phyloP scores from a whole-genome alignment of 2,888 invertebrate species.

The Seira sanloemensis region DNA sequence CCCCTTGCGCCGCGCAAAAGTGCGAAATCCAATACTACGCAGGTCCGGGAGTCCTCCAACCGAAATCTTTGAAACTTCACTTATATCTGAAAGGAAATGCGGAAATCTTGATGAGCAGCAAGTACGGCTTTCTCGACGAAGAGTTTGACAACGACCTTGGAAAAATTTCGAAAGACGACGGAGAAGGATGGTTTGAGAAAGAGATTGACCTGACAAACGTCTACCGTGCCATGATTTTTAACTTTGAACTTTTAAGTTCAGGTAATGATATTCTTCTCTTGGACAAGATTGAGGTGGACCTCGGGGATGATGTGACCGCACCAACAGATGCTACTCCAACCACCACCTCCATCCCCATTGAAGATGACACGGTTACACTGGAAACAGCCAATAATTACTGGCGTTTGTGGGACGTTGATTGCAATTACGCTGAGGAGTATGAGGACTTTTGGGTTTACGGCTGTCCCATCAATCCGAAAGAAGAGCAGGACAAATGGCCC shows the following conservation, averaged over 20 bases:
- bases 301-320: slow-evolving; percentile 8
- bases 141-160: not conserved
- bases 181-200: slow-evolving; percentile 2
- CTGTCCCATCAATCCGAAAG: not conserved
- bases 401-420: slow-evolving; percentile 11
- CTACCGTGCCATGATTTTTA: not conserved
- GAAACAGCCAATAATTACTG: slow-evolving; percentile 24
- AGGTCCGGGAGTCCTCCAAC: not conserved
- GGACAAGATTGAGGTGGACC: slow-evolving; percentile 16
- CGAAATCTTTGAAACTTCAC: slow-evolving; percentile 10
- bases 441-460: slow-evolving; percentile 32
- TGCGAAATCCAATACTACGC: slow-evolving; percentile 28
- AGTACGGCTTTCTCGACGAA: slow-evolving; percentile 14
- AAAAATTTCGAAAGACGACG: not conserved
- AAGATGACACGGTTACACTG: not conserved
- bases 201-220: slow-evolving; percentile 11
- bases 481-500: too few relatives aligned
- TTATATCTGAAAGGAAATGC: slow-evolving; percentile 12
- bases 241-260: slow-evolving; percentile 4
- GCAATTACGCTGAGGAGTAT: slow-evolving; percentile 17
- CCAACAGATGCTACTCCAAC: slow-evolving; percentile 24
- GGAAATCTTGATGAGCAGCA: slow-evolving; percentile 6
- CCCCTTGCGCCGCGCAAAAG: not conserved
- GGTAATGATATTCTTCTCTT: not conserved
- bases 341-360: not conserved